Percentiles rank a stretch among this genome's conserved stretches.
Evolutionary conservation across 2,888 invertebrate species (phyloP).

Genomic region (Tinea semifulvella): DNA sequence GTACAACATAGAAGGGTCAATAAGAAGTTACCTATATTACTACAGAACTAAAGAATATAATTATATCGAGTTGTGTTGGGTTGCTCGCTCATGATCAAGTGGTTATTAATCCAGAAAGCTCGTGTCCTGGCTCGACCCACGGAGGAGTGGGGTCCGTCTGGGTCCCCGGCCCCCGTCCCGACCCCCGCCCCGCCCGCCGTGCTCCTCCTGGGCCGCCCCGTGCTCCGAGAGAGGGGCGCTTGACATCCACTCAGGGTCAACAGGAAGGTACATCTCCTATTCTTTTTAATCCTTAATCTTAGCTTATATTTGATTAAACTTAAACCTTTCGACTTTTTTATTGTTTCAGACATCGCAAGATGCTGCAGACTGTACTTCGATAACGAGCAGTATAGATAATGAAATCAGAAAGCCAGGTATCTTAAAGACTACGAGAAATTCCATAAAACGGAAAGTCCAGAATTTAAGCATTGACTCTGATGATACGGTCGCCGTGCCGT

Average conservation of each 20-base stretch:
- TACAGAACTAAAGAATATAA: too few species aligned
- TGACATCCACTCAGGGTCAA: slow-evolving; percentile 55
- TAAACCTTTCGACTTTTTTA: neutral
- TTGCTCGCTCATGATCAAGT: too few species aligned
- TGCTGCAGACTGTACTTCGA: slow-evolving; percentile 44
- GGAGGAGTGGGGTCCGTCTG: slow-evolving; percentile 74
- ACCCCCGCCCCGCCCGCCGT: slow-evolving; percentile 58
- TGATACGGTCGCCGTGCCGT: slow-evolving; percentile 51
- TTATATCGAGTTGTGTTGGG: too few species aligned
- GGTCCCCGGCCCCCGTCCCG: slow-evolving; percentile 43
- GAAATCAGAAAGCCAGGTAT: slow-evolving; percentile 50
- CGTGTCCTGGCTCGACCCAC: slow-evolving; percentile 72
- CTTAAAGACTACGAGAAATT: slow-evolving; percentile 52
- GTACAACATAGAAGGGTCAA: too few species aligned
- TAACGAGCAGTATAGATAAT: slow-evolving; percentile 51
- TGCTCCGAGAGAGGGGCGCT: slow-evolving; percentile 65
- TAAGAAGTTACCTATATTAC: too few species aligned
- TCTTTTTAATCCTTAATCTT: neutral
- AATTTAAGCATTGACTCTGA: slow-evolving; percentile 46
- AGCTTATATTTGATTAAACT: neutral
- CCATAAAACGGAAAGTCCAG: slow-evolving; percentile 47
- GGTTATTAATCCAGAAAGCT: too few species aligned
- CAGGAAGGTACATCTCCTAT: slow-evolving; percentile 43
- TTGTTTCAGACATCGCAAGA: slow-evolving; percentile 52
- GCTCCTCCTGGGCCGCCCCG: slow-evolving; percentile 58